A percentile compares a stretch with the other conserved stretches of the same genome.
These are phyloP conservation scores for Amphipoea lucens DNA, from an alignment of 2,888 invertebrate species.

Conservation along the genomic window DNA sequence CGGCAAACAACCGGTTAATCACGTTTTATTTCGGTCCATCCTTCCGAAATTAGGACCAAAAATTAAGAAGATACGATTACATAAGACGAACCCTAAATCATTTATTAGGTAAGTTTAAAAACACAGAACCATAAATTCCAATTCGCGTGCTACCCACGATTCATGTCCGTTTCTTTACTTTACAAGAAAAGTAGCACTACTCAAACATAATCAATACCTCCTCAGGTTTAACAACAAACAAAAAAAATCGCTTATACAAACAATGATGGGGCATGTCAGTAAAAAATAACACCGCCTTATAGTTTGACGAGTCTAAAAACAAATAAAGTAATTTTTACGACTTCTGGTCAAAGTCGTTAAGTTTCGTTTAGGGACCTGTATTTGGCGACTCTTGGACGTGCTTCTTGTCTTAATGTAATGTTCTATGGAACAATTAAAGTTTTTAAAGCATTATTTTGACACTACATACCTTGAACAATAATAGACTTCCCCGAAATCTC, in stretches of 20 bases:
- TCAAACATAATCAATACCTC: conserved; percentile 15
- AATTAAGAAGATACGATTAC: not conserved
- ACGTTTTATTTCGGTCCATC: not conserved
- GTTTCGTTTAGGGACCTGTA: conserved; percentile 24
- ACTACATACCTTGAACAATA: not conserved
- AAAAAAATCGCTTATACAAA: conserved; percentile 17
- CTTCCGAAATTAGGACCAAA: not conserved
- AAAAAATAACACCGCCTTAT: conserved; percentile 12
- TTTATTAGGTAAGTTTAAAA: not conserved
- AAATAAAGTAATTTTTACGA: conserved; percentile 48
- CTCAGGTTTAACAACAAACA: conserved; percentile 26
- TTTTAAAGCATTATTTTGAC: conserved; percentile 1
- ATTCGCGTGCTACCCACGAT: conserved; percentile 30
- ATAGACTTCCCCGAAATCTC: not conserved
- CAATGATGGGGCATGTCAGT: conserved; percentile 22
- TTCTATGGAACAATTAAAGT: conserved; percentile 7
- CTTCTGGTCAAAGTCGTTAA: conserved; percentile 50
- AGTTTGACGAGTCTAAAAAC: conserved; percentile 31
- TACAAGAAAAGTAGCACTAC: conserved; percentile 46
- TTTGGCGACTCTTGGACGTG: conserved; percentile 43
- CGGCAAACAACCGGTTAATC: not conserved
- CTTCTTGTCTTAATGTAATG: not conserved
- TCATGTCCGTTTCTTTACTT: conserved; percentile 9
- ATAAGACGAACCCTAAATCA: not conserved
- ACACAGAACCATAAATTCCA: not conserved